Evolutionary conservation across 1,140 invertebrate genomes (phyloP).

Genomic region (Diorhabda sublineata): DNA sequence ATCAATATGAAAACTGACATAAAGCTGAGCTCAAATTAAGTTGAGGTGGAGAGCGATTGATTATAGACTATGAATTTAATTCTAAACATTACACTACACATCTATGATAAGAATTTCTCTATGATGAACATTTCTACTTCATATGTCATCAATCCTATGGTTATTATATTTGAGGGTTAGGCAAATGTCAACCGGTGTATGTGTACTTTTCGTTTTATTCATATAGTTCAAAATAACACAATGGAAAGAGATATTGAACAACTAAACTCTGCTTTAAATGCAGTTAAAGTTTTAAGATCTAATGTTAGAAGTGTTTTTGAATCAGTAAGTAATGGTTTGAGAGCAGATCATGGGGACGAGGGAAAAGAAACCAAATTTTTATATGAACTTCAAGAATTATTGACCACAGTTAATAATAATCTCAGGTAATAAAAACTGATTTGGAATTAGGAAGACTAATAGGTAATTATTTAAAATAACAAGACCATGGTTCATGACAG

Average conservation of each 20-base stretch:
- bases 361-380: conserved; percentile 73
- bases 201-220: no score
- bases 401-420: conserved; percentile 70
- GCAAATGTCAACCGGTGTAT: no score
- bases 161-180: no score
- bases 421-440: conserved; percentile 53
- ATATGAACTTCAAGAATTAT: conserved; percentile 71
- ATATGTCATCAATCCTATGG: no score
- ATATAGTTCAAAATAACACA: not conserved
- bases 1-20: no score
- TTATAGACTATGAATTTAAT: no score
- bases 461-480: conserved; percentile 16
- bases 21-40: no score
- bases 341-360: conserved; percentile 71
- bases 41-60: no score
- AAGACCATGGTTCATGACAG: not conserved
- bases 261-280: conserved; percentile 66
- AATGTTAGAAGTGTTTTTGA: conserved; percentile 81
- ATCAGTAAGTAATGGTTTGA: conserved; percentile 69
- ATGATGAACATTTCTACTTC: no score
- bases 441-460: not conserved
- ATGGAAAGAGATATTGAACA: conserved; percentile 58
- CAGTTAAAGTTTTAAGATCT: conserved; percentile 70
- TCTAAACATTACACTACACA: no score
- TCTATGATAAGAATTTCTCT: no score